Evolutionary conservation across 2,888 invertebrate genomes (phyloP), one percentile per base, ranked within the genome.

Genomic region (Sacculina carcini): DNA sequence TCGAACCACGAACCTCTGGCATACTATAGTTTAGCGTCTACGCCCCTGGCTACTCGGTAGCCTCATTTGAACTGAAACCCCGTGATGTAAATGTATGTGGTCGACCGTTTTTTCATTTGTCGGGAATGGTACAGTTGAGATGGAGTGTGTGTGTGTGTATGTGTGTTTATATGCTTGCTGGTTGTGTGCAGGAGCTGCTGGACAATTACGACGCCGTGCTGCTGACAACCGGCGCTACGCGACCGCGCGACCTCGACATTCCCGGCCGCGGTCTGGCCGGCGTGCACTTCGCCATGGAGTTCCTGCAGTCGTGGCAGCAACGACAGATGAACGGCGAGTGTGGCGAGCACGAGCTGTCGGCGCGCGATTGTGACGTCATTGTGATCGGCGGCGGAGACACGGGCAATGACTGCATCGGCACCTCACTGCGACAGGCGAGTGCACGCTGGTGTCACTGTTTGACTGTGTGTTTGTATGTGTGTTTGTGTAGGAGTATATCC

Each of bases 341-440:
- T 32, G 67, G 66, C 63, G 51, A 55, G 9, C 16, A 52, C 32
- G 23, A 48, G 5, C 38, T 58, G 34, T 50, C 69, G 54, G 96
- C 96, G 14, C 81, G 86, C 64, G 89, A 82, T 62, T 94, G 90
- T 66, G 74, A 92, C 63, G 92, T 98, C 16, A 76, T 98, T 53
- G 77, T 98, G 51, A 87, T 98, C 58, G 84, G 83, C 1, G 70
- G 70, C 32, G 83, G 83, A 19, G 87, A 87, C 63, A 87, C 87
- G 2, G 86, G 86, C 3, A 92, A 90, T 65, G 98, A 98, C 72
- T 98, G 98, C 66, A 96, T 98, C 65, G 96, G 87, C 19, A 98
- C 96, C 1, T 87, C 92, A 1, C 72, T 96, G 54, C 75, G 96
- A 62, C 74, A 76, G 65, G 74, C 74, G 58, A 56, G 59, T 52